These are phyloP conservation scores for Drosophila rhopaloa DNA, from an alignment of 1,140 invertebrate genomes.

Conservation along the genomic window DNA sequence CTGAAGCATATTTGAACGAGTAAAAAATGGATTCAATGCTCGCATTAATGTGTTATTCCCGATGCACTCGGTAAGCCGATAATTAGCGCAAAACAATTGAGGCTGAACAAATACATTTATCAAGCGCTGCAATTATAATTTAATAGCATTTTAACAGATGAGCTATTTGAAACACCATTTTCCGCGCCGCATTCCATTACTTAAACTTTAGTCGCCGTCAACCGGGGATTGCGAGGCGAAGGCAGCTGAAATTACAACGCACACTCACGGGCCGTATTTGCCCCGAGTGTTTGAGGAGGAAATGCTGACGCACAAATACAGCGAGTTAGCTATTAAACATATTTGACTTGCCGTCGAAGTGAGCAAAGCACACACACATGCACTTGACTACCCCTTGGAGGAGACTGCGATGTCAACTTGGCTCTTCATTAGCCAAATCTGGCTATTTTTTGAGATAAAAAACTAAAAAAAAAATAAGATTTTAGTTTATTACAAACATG, in stretches of 20 bases:
- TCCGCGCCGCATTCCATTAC: constrained; percentile 14
- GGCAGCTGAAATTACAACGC: constrained; percentile 39
- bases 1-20: not conserved
- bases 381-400: constrained; percentile 20
- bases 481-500: no score
- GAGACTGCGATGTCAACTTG: constrained; percentile 8
- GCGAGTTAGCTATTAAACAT: constrained; percentile 65
- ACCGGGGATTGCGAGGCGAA: constrained; percentile 1
- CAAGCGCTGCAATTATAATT: constrained; percentile 20
- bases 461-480: no score
- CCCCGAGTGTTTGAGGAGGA: constrained; percentile 31
- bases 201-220: constrained; percentile 6
- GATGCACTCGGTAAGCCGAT: constrained; percentile 6
- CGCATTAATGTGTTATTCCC: constrained; percentile 1
- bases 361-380: constrained; percentile 42
- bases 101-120: constrained; percentile 21
- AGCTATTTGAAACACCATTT: constrained; percentile 8
- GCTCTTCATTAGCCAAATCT: constrained; percentile 1
- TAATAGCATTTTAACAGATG: constrained; percentile 20
- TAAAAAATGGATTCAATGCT: not conserved
- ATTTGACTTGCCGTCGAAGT: constrained; percentile 67
- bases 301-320: constrained; percentile 36
- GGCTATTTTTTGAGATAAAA: not conserved
- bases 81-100: constrained; percentile 24
- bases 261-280: constrained; percentile 19